Percentiles rank a stretch among this genome's conserved stretches.
Evolutionary conservation across 2,113 vertebrate genomes (phyloP).

Genomic region (Varanus komodoensis): DNA sequence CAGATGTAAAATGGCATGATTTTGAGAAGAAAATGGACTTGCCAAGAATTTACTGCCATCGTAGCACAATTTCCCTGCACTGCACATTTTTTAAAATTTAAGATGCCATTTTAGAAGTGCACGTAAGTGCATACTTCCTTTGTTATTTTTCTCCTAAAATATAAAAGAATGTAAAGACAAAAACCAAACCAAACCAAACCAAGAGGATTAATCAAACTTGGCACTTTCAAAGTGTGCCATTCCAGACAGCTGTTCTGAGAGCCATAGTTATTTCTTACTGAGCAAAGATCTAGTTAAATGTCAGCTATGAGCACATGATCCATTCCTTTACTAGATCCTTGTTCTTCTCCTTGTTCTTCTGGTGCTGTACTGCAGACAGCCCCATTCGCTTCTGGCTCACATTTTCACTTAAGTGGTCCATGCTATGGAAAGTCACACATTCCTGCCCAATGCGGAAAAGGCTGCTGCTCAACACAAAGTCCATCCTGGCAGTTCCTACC

Average conservation of each 20-base stretch:
- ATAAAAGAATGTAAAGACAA: background rate
- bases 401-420: background rate
- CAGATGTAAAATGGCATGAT: background rate
- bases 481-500: background rate
- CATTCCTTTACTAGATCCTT: background rate
- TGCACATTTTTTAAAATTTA: background rate
- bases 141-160: background rate
- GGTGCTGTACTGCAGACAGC: constrained; percentile 7
- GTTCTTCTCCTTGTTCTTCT: constrained; percentile 1
- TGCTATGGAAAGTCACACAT: background rate
- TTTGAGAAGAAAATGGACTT: constrained; percentile 10
- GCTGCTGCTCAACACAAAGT: background rate
- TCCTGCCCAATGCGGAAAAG: background rate
- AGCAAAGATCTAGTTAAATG: constrained; percentile 30
- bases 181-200: no score
- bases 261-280: constrained; percentile 19
- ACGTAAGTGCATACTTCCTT: background rate
- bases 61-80: background rate
- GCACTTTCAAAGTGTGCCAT: constrained; percentile 30
- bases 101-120: rapidly evolving
- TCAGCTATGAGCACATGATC: constrained; percentile 43
- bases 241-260: constrained; percentile 29
- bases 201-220: constrained; percentile 33
- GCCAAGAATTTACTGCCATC: background rate
- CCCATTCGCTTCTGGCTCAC: background rate